These are phyloP conservation scores for Pissodes strobi DNA, from an alignment of 1,140 invertebrate genomes.

Conservation along the genomic window DNA sequence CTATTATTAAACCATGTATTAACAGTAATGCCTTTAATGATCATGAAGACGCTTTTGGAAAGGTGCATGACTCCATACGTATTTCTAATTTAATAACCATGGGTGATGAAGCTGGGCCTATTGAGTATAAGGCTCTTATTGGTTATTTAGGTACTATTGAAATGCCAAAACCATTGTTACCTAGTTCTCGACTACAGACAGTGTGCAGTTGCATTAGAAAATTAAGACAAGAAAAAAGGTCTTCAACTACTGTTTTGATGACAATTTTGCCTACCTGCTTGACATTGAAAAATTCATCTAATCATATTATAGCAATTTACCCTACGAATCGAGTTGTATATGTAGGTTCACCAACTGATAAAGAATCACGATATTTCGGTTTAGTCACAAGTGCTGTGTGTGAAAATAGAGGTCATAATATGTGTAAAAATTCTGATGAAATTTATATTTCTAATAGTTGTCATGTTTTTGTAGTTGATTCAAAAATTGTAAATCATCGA, in stretches of 20 bases:
- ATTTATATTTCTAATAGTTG: slow-evolving; percentile 81
- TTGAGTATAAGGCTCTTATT: slow-evolving; percentile 83
- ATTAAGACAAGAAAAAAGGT: slow-evolving; percentile 85
- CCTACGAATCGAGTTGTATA: slow-evolving; percentile 84
- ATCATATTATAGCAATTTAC: slow-evolving; percentile 77
- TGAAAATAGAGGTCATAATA: slow-evolving; percentile 45
- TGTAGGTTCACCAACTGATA: slow-evolving; percentile 86
- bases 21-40: slow-evolving; percentile 23
- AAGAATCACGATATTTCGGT: slow-evolving; percentile 90
- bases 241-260: slow-evolving; percentile 84
- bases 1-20: slow-evolving; percentile 8
- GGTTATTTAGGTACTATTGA: slow-evolving; percentile 95
- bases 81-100: slow-evolving; percentile 35
- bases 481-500: slow-evolving; percentile 79
- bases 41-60: not conserved
- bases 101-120: slow-evolving; percentile 60
- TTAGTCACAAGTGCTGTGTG: slow-evolving; percentile 80
- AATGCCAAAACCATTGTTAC: slow-evolving; percentile 84
- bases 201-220: slow-evolving; percentile 83
- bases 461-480: slow-evolving; percentile 93
- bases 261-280: slow-evolving; percentile 80
- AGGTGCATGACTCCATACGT: slow-evolving; percentile 12
- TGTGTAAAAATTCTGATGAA: slow-evolving; percentile 49
- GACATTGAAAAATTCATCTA: slow-evolving; percentile 72
- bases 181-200: slow-evolving; percentile 73